Percentiles rank a stretch among this genome's conserved stretches.
phyloP scores from a whole-genome alignment of 2,113 vertebrate species.

The Bagarius yarrelli region DNA sequence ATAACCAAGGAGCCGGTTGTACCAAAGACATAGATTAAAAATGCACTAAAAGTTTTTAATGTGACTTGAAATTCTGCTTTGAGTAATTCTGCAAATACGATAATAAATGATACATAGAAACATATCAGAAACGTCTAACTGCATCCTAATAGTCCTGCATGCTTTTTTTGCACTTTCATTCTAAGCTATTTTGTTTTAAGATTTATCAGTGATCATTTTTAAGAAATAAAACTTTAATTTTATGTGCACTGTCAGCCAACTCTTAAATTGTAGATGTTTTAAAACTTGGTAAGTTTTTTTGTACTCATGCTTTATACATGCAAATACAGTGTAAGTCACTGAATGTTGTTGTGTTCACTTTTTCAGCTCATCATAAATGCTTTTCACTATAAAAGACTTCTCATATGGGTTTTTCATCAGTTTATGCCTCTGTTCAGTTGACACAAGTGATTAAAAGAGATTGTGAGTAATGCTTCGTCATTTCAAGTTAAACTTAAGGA shows the following conservation, averaged over 20 bases:
- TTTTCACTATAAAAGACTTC: slow-evolving; percentile 25
- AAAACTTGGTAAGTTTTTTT: slow-evolving; percentile 45
- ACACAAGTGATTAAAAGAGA: neutral
- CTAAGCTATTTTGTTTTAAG: slow-evolving; percentile 58
- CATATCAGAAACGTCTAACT: slow-evolving; percentile 61
- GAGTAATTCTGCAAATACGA: slow-evolving; percentile 55
- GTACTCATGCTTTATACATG: slow-evolving; percentile 53
- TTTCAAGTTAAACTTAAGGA: neutral
- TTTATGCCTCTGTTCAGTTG: neutral
- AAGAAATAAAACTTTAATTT: slow-evolving; percentile 56
- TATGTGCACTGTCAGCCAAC: slow-evolving; percentile 56
- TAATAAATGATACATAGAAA: slow-evolving; percentile 58
- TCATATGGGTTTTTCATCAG: slow-evolving; percentile 21
- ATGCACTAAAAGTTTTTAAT: slow-evolving; percentile 64
- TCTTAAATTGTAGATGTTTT: slow-evolving; percentile 51
- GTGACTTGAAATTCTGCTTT: slow-evolving; percentile 55
- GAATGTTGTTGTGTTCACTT: slow-evolving; percentile 38
- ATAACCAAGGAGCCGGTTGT: slow-evolving; percentile 71
- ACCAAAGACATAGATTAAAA: slow-evolving; percentile 69
- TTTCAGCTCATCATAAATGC: slow-evolving; percentile 29
- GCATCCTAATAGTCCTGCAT: slow-evolving; percentile 64
- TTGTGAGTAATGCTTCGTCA: neutral
- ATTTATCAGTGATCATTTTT: slow-evolving; percentile 49
- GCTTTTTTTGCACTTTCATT: slow-evolving; percentile 67
- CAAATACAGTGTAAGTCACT: slow-evolving; percentile 48